Percentiles rank a stretch among this genome's conserved stretches.
phyloP scores from a whole-genome alignment of 2,797 vertebrate species.

The Helarctos malayanus region DNA sequence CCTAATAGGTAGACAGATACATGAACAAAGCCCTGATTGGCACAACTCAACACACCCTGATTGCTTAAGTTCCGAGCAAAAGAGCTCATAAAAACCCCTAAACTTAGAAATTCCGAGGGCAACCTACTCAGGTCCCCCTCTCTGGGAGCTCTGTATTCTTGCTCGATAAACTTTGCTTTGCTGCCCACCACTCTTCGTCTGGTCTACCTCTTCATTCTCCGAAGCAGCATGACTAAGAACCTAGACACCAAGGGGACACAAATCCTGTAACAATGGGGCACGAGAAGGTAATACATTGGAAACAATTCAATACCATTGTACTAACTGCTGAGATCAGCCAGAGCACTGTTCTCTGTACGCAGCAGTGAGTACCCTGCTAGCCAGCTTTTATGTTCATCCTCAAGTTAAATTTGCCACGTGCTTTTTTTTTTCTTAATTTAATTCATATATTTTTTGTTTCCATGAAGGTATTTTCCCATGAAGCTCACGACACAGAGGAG shows the following conservation, averaged over 20 bases:
- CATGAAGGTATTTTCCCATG: background rate
- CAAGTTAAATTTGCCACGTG: background rate
- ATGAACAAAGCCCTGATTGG: background rate
- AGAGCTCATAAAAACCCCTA: background rate
- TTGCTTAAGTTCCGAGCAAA: background rate
- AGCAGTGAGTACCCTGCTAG: background rate
- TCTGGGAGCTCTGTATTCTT: background rate
- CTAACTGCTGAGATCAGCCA: background rate
- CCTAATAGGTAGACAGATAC: background rate
- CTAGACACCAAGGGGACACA: background rate
- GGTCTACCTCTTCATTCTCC: background rate
- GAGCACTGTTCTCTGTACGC: background rate
- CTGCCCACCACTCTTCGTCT: background rate
- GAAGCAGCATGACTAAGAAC: background rate
- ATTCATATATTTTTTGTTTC: slow-evolving; percentile 39
- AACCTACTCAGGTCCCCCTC: background rate
- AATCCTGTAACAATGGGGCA: background rate
- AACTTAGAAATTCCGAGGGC: background rate
- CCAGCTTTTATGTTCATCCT: background rate
- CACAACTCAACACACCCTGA: background rate
- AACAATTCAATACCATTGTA: background rate
- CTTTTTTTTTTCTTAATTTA: background rate
- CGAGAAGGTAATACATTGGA: background rate
- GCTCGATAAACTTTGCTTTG: background rate
- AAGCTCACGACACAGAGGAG: background rate